phyloP scores from a whole-genome alignment of 2,113 vertebrate genomes.

The Micronycteris hirsuta region DNA sequence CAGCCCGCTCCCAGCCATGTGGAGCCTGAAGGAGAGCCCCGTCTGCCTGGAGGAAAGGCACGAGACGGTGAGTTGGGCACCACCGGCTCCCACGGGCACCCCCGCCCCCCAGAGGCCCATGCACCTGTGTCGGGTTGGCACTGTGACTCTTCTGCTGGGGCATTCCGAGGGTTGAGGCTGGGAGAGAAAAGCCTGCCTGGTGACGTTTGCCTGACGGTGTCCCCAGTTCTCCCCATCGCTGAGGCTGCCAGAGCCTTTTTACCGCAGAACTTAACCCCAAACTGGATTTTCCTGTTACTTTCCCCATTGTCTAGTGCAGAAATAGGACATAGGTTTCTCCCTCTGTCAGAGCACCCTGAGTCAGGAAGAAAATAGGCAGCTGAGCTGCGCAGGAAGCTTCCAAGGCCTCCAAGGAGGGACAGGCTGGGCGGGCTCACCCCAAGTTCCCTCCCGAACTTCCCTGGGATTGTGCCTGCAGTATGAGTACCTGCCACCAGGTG shows the following conservation, averaged over 20 bases:
- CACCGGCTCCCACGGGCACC: neutral
- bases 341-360: neutral
- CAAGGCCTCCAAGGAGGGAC: neutral
- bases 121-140: fast-evolving
- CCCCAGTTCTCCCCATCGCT: neutral
- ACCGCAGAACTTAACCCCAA: neutral
- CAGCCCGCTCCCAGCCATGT: conserved; percentile 86
- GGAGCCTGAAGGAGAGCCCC: conserved; percentile 84
- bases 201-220: neutral
- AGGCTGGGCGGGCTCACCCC: fast-evolving
- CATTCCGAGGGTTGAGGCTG: neutral
- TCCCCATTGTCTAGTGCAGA: neutral
- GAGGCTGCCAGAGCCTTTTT: neutral
- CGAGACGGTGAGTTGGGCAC: conserved; percentile 62
- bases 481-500: neutral
- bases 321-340: neutral
- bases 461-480: neutral
- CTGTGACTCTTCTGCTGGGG: fast-evolving
- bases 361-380: neutral
- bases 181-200: neutral
- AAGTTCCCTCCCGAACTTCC: neutral
- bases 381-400: neutral
- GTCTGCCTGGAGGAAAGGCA: conserved; percentile 73
- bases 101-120: fast-evolving
- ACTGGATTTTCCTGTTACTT: neutral